Base-by-base conservation (phyloP, 2,113 vertebrate genomes). In the Crotalus tigris region DNA sequence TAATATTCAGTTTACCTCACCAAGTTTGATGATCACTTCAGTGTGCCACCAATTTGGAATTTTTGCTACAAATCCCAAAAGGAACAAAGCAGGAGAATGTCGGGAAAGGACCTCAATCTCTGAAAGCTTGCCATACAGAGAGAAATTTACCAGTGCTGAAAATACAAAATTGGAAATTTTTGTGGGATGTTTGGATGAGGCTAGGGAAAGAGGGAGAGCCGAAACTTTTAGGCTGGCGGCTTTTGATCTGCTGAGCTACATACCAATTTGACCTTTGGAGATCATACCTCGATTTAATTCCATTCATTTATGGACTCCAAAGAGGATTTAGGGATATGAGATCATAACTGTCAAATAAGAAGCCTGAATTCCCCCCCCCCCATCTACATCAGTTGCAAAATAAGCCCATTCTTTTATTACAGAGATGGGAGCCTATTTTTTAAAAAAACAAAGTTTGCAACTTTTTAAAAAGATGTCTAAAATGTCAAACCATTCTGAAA, bases 231-330 rank as follows among this genome's bases (percentile, higher is more conserved):
- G 39, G 44, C 33, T 54, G 5, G 33, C 46, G 5, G 33, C 0
- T 44, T 0, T 7, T 75, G 85, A 91, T 88, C 93, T 81, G 87
- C 0, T 0, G 94, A 95, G 95, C 94, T 94, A 95, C 10, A 53
- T 0, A 0, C 39, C 49, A 3, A 1, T 0, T 0, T 92, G 54
- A 85, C 8, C 93, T 53, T 2, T 26, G 86, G 90, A 90, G 92
- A 95, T 0, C 0, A 94, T 95, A 88, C 91, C 91, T 92, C 92
- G 92, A 96, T 96, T 95, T 96, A 94, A 96, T 94, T 96, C 26
- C 92, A 92, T 58, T 92, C 33, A 54, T 89, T 75, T 69, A 81
- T 24, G 10, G 54, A 89, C 39, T 58, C 26, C 85, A 64, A 92
- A 89, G 29, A 92, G 87, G 51, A 89, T 89, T 92, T 69, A 81